These are phyloP conservation scores for Redunca redunca DNA, from an alignment of 2,113 vertebrate species.

Conservation along the genomic window DNA sequence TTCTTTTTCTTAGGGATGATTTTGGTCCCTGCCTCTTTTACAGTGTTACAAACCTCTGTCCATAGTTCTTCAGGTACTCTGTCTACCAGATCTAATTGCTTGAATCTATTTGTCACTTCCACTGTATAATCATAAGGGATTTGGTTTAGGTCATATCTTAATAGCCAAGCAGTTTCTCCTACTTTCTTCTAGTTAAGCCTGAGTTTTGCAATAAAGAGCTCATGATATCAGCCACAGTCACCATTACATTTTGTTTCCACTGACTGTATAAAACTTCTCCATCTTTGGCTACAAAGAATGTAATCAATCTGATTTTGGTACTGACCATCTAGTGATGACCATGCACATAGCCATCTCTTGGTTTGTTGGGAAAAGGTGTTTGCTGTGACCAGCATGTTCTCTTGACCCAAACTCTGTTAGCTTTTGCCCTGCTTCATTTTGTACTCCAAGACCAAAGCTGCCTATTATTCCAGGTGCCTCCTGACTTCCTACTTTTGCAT, in stretches of 20 bases:
- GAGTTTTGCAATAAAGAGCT: neutral
- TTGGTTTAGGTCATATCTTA: neutral
- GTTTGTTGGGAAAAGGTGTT: neutral
- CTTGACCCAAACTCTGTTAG: neutral
- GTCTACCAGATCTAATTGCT: neutral
- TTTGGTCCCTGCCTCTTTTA: neutral
- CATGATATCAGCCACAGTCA: neutral
- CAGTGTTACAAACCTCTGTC: neutral
- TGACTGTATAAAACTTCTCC: neutral
- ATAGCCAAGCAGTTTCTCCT: neutral
- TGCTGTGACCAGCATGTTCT: neutral
- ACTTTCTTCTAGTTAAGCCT: neutral
- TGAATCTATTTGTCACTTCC: neutral
- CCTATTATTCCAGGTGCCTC: neutral
- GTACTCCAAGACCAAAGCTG: neutral
- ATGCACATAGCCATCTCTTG: neutral
- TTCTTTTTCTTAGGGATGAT: neutral
- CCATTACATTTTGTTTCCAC: neutral
- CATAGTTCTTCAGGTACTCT: neutral
- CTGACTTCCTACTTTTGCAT: neutral
- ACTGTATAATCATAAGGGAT: neutral
- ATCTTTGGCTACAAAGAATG: neutral
- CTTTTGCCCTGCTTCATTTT: neutral
- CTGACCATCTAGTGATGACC: neutral
- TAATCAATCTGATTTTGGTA: neutral